Evolutionary conservation across 2,797 vertebrate genomes (phyloP).

Genomic region (Betta splendens): DNA sequence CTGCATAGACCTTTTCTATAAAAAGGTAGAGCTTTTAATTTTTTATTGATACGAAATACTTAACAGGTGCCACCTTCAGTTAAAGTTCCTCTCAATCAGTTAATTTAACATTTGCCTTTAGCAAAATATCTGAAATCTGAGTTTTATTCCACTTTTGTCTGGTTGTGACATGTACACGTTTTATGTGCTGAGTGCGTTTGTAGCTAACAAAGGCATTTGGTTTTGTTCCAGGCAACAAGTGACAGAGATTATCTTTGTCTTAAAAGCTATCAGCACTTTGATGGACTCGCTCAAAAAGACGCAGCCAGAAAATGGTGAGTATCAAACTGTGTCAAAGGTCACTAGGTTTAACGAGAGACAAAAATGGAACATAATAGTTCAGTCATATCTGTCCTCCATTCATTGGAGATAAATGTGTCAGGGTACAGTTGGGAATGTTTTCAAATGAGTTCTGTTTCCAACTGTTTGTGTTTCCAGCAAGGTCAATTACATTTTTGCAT

Average conservation of each 20-base stretch:
- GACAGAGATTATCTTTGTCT: conserved; percentile 98
- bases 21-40: neutral
- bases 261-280: conserved; percentile 98
- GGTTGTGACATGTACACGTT: neutral
- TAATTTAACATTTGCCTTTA: too few relatives aligned
- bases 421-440: conserved; percentile 49
- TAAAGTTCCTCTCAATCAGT: too few relatives aligned
- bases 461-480: conserved; percentile 50
- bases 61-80: too few relatives aligned
- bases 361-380: neutral
- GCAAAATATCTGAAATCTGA: neutral
- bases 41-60: neutral
- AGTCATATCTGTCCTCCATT: conserved; percentile 23
- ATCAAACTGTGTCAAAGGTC: conserved; percentile 24
- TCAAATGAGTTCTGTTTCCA: conserved; percentile 47
- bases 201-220: conserved; percentile 14
- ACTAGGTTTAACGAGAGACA: conserved; percentile 3
- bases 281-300: conserved; percentile 99
- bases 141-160: neutral
- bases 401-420: conserved; percentile 54
- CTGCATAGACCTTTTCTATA: neutral
- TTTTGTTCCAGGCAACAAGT: conserved; percentile 90
- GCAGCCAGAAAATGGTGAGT: conserved; percentile 97
- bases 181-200: neutral
- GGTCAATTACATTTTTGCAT: conserved; percentile 60